Conservation (phyloP, 2,797 vertebrate genomes). For the Microctenopoma stevenorrisi region DNA sequence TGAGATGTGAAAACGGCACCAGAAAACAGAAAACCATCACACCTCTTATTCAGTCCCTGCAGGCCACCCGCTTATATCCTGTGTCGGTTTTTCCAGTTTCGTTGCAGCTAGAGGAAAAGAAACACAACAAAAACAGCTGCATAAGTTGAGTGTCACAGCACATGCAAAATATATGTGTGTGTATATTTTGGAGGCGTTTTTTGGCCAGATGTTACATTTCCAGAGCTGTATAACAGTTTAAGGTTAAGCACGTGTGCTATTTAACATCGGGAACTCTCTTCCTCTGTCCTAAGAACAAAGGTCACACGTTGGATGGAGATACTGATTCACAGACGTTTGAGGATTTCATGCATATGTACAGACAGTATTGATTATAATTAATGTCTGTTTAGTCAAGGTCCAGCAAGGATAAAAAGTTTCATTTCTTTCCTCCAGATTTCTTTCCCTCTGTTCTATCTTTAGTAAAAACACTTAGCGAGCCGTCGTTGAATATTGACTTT, state of each 20-base stretch:
- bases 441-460: constrained; percentile 46
- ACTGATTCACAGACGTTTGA: constrained; percentile 8
- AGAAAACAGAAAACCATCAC: constrained; percentile 67
- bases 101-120: constrained; percentile 26
- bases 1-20: constrained; percentile 70
- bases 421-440: constrained; percentile 54
- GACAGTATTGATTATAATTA: constrained; percentile 43
- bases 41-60: constrained; percentile 61
- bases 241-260: constrained; percentile 16
- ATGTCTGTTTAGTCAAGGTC: constrained; percentile 52
- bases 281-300: neutral
- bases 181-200: neutral
- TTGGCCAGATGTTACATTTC: constrained; percentile 27
- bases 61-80: constrained; percentile 64
- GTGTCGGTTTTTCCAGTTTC: constrained; percentile 58
- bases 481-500: constrained; percentile 62
- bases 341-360: constrained; percentile 14
- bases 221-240: neutral
- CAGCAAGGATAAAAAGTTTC: constrained; percentile 31
- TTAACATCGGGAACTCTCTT: constrained; percentile 5
- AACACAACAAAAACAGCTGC: constrained; percentile 56
- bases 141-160: constrained; percentile 19
- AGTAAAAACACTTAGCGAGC: constrained; percentile 61
- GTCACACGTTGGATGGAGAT: constrained; percentile 3
- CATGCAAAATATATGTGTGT: constrained; percentile 4